These are phyloP conservation scores for Meriones unguiculatus DNA, from an alignment of 2,113 vertebrate genomes.

Conservation along the genomic window DNA sequence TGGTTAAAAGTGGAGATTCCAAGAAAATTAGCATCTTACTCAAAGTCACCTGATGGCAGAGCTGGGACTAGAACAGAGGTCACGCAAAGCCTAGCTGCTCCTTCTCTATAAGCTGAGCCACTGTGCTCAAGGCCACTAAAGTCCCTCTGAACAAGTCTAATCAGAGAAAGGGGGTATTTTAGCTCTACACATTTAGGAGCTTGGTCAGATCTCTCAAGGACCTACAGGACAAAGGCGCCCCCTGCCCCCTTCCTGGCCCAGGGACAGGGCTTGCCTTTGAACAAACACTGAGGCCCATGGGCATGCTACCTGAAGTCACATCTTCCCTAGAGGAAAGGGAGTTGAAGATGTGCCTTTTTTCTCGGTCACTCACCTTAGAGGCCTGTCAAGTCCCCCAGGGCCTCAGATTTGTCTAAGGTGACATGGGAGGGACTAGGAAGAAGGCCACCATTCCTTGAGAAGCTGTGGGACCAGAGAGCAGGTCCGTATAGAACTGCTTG, in stretches of 20 bases:
- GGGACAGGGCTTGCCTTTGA: not conserved
- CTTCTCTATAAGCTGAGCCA: not conserved
- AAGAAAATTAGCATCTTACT: not conserved
- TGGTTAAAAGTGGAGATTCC: not conserved
- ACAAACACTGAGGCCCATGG: not conserved
- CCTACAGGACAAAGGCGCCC: not conserved
- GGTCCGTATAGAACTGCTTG: not conserved
- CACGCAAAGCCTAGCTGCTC: not conserved
- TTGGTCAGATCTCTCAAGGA: not conserved
- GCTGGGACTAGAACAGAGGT: not conserved
- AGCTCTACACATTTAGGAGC: not conserved
- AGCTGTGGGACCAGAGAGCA: not conserved
- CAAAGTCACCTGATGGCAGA: not conserved
- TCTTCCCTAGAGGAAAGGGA: constrained; percentile 28
- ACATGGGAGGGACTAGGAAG: constrained; percentile 3
- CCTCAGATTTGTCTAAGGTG: constrained; percentile 43
- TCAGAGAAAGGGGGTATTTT: not conserved
- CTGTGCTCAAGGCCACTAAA: not conserved
- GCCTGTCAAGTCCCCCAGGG: constrained; percentile 10
- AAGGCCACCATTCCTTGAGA: not conserved
- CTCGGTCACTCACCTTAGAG: constrained; percentile 53
- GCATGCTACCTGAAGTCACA: not conserved
- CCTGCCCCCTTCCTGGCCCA: not conserved
- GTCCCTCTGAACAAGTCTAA: not conserved
- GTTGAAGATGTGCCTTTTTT: not conserved